These are phyloP conservation scores for Rhodinocichla rosea DNA, from an alignment of 2,113 vertebrate species.

Conservation along the genomic window DNA sequence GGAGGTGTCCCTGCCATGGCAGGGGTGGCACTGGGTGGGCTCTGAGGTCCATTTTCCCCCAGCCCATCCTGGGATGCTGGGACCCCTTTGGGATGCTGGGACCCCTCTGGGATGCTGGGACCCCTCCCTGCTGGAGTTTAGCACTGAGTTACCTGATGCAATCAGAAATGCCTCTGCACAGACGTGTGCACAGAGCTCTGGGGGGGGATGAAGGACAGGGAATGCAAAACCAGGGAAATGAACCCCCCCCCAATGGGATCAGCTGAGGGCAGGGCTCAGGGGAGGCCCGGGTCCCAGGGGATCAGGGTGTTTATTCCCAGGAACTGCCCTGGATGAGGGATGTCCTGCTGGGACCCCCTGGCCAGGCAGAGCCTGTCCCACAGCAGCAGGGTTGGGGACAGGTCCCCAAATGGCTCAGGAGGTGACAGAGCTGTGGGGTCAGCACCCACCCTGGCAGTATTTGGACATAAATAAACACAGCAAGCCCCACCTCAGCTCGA, in stretches of 20 bases:
- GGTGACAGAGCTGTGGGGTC: background rate
- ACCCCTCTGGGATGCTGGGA: background rate
- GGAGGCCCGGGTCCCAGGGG: background rate
- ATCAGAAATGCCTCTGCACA: background rate
- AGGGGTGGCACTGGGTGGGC: rapidly evolving
- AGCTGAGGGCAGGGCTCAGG: background rate
- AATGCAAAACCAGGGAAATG: background rate
- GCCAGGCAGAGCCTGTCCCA: background rate
- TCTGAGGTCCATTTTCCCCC: background rate
- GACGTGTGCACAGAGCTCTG: background rate
- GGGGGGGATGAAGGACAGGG: background rate
- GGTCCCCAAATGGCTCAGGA: background rate
- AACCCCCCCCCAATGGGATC: rapidly evolving
- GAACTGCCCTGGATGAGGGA: background rate
- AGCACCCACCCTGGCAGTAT: background rate
- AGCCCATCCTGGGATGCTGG: background rate
- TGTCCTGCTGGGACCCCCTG: too few relatives aligned
- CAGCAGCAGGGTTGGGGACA: background rate
- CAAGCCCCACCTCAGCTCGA: rapidly evolving
- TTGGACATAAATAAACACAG: rapidly evolving
- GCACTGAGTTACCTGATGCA: background rate
- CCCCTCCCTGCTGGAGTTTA: background rate
- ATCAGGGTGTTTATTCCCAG: background rate
- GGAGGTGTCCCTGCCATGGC: background rate
- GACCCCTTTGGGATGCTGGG: background rate